Conservation (phyloP, 2,888 invertebrate species). For the Acrobasis consociella region DNA sequence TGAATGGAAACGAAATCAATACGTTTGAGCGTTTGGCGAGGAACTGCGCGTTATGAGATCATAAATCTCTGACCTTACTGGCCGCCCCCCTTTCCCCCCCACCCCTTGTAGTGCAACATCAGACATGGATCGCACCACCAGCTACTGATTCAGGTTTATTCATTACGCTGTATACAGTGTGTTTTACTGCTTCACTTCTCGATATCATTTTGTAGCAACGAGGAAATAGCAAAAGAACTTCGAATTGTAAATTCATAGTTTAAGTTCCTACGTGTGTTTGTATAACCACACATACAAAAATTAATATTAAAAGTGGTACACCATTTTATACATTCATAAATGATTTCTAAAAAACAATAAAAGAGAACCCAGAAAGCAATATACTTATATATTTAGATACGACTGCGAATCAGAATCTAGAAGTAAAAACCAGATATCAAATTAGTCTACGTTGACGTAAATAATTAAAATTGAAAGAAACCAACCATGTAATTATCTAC, state of each 20-base stretch:
- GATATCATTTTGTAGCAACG: slow-evolving; percentile 25
- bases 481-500: no score
- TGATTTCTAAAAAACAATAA: no score
- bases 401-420: no score
- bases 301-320: no score
- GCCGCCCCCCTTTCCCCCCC: slow-evolving; percentile 44
- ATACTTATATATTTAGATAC: no score
- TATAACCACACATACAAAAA: no score
- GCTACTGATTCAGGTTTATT: slow-evolving; percentile 57
- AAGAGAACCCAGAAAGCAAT: no score
- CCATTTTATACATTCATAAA: no score
- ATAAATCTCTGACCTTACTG: slow-evolving; percentile 75
- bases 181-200: slow-evolving; percentile 29
- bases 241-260: neutral
- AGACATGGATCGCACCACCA: slow-evolving; percentile 53
- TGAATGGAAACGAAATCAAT: slow-evolving; percentile 74
- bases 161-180: slow-evolving; percentile 54
- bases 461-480: no score
- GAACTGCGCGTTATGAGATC: slow-evolving; percentile 71
- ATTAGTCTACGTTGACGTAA: no score
- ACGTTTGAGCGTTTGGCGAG: slow-evolving; percentile 67
- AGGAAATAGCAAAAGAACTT: neutral
- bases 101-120: slow-evolving; percentile 53
- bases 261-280: neutral
- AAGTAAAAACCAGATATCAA: no score